Evolutionary conservation across 1,140 invertebrate genomes (phyloP).

Genomic region (Drosophila triauraria): DNA sequence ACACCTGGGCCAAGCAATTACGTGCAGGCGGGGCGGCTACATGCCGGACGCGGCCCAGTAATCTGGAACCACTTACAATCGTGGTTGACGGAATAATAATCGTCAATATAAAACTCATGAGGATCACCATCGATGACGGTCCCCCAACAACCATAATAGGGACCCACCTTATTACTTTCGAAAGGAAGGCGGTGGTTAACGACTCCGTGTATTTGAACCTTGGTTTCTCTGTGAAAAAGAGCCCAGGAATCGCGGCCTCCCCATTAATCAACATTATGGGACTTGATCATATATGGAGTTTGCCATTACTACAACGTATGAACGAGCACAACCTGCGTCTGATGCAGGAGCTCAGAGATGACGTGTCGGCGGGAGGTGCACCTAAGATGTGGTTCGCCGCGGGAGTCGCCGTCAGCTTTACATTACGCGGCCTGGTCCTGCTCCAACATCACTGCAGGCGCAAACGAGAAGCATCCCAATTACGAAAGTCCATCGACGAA

Average conservation of each 20-base stretch:
- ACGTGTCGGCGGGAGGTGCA: background rate
- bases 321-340: constrained; percentile 19
- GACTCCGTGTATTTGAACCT: constrained; percentile 18
- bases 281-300: background rate
- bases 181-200: constrained; percentile 5
- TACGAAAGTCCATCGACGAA: constrained; percentile 6
- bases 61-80: background rate
- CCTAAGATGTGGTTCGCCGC: constrained; percentile 2
- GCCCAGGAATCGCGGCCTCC: constrained; percentile 6
- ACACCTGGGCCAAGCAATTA: background rate
- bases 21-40: background rate
- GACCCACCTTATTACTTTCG: constrained; percentile 9
- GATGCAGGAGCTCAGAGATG: constrained; percentile 14
- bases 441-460: constrained; percentile 2
- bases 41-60: constrained; percentile 1
- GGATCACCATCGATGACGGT: constrained; percentile 10
- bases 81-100: background rate
- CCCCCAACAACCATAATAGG: constrained; percentile 1
- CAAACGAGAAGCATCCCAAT: background rate
- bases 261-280: constrained; percentile 1
- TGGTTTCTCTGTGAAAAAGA: background rate
- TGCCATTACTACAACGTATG: constrained; percentile 5
- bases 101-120: background rate
- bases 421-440: background rate
- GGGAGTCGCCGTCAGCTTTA: constrained; percentile 10